Evolutionary conservation across 2,888 invertebrate genomes (phyloP), one percentile per base, ranked within the genome.

Genomic region (Drosophila fulvimacula): DNA sequence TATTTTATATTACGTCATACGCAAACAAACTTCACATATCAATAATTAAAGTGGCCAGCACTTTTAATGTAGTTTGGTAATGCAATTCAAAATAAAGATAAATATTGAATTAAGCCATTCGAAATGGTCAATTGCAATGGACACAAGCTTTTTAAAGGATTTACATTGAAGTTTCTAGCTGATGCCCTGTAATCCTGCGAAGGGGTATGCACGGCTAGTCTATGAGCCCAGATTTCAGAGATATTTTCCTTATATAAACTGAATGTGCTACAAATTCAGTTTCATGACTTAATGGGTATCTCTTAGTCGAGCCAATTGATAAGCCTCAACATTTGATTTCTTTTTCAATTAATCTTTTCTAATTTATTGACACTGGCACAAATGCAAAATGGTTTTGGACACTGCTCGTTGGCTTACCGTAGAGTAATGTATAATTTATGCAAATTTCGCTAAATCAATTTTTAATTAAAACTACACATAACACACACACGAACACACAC

Each of bases 371-470:
- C 80, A 78, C 77, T 75, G 61, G 62, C 68, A 58, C 77, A 68
- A 73, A 70, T 63, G 76, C 79, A 59, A 56, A 62, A 66, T 61
- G 48, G 49, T 51, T 67, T 61, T 60, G 52, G 66, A 55, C 52
- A 62, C 65, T 69, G 73, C 51, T 53, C 59, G 69, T 68, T 61
- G 69, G 79, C 84, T 83, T 83, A 83, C 73, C 80, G 76, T 72
- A 51, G 71, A 80, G 82, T 76, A 72, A 82, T 87, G 87, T 82
- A 82, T 83, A 83, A 87, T 87, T 83, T 84, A 83, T 83, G 83
- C 83, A 83, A 83, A 83, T 83, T 81, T 80, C 48, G 78, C 84
- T 80, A 83, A 83, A 83, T 87, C 87, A 83, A 83, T 83, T 83
- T 83, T 83, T 83, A 83, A 83, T 83, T 87, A 83, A 83, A 87